These are phyloP conservation scores for Drosophila repleta DNA, from an alignment of 1,140 invertebrate genomes.

Conservation along the genomic window DNA sequence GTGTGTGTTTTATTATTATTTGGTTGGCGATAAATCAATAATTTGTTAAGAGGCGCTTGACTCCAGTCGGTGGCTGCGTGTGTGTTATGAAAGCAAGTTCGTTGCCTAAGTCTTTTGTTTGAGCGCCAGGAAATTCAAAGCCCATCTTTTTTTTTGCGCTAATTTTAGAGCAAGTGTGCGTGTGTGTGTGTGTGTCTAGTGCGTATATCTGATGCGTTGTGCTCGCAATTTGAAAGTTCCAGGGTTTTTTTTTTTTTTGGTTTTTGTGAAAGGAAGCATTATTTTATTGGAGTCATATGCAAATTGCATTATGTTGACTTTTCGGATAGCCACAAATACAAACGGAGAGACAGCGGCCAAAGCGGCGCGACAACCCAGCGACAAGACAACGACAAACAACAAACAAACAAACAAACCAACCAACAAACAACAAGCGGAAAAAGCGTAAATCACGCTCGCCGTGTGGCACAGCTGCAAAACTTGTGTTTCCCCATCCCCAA, in stretches of 20 bases:
- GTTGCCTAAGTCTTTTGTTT: constrained; percentile 80
- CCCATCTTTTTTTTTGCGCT: constrained; percentile 37
- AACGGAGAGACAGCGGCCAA: constrained; percentile 29
- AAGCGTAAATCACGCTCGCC: constrained; percentile 51
- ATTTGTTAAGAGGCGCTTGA: constrained; percentile 66
- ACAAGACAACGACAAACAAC: constrained; percentile 27
- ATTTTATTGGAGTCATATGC: constrained; percentile 62
- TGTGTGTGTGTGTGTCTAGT: constrained; percentile 26
- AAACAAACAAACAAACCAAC: constrained; percentile 45
- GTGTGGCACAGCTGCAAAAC: constrained; percentile 40
- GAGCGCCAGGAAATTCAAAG: constrained; percentile 56
- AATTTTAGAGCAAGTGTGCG: constrained; percentile 38
- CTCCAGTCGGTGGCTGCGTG: neutral
- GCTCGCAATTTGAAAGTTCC: constrained; percentile 79
- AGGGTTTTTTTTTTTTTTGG: constrained; percentile 24
- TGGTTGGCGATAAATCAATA: constrained; percentile 69
- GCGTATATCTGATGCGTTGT: constrained; percentile 43
- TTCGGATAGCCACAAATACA: constrained; percentile 23
- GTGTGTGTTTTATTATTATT: constrained; percentile 53
- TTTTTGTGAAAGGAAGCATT: constrained; percentile 70
- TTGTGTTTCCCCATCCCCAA: neutral
- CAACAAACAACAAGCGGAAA: constrained; percentile 46
- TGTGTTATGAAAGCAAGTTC: constrained; percentile 77
- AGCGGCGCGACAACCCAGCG: neutral
- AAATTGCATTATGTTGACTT: constrained; percentile 61